These are phyloP conservation scores for Grapholita molesta DNA, from an alignment of 1,140 invertebrate species.

Conservation along the genomic window DNA sequence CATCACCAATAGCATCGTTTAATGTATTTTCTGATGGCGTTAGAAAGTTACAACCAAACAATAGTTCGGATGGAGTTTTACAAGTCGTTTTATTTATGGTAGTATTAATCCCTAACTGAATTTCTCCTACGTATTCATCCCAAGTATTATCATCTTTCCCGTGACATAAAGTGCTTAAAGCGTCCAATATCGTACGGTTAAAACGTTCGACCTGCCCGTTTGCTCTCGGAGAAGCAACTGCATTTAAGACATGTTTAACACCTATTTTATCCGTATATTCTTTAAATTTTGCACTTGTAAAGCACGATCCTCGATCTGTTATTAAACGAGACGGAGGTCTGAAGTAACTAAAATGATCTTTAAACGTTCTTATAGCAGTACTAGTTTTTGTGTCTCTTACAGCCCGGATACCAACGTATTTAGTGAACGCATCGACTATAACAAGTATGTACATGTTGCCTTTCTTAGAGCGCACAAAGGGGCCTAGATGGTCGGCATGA, in stretches of 20 bases:
- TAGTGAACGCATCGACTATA: too few relatives aligned
- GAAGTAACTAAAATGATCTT: conserved; percentile 16
- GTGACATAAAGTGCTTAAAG: conserved; percentile 30
- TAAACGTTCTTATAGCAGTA: conserved; percentile 6
- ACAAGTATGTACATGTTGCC: too few relatives aligned
- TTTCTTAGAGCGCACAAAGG: too few relatives aligned
- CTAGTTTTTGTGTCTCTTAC: too few relatives aligned
- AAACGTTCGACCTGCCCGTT: conserved; percentile 23
- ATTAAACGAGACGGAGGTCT: background rate
- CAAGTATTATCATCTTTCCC: conserved; percentile 29
- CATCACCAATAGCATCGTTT: conserved; percentile 21
- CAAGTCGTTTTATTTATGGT: conserved; percentile 33
- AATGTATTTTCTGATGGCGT: conserved; percentile 22
- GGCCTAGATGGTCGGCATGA: too few relatives aligned
- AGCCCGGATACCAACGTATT: too few relatives aligned
- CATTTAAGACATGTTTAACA: conserved; percentile 28
- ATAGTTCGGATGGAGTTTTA: conserved; percentile 34
- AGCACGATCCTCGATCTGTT: conserved; percentile 6
- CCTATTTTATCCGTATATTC: background rate
- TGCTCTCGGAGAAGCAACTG: conserved; percentile 33
- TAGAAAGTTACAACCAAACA: conserved; percentile 35
- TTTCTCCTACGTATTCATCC: conserved; percentile 33
- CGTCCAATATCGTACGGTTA: background rate
- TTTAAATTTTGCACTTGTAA: conserved; percentile 17
- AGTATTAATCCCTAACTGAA: conserved; percentile 41